phyloP scores from a whole-genome alignment of 2,113 vertebrate species.

The Pomatostomus ruficeps region DNA sequence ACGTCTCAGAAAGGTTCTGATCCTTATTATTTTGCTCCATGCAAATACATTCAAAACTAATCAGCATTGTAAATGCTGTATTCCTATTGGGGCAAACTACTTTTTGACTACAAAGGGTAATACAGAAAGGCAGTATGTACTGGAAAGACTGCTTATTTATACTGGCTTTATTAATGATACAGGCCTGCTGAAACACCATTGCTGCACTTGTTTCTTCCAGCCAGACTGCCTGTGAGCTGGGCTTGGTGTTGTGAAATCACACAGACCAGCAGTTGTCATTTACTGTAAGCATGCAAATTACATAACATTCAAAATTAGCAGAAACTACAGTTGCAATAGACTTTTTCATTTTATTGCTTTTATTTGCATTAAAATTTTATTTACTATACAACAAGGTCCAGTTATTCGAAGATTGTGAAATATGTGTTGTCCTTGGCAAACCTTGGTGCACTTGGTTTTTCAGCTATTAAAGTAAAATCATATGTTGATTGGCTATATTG shows the following conservation, averaged over 20 bases:
- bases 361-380: background rate
- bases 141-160: background rate
- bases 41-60: background rate
- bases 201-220: background rate
- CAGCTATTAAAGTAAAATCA: background rate
- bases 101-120: background rate
- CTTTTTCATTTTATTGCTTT: background rate
- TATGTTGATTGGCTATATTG: background rate
- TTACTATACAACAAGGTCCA: background rate
- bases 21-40: background rate
- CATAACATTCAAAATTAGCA: background rate
- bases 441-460: background rate
- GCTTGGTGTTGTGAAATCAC: background rate
- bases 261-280: background rate
- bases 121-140: background rate
- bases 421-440: background rate
- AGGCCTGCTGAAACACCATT: background rate
- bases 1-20: background rate
- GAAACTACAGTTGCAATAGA: background rate
- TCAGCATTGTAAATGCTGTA: background rate
- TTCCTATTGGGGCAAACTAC: background rate
- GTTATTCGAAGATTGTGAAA: background rate
- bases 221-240: background rate
- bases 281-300: background rate
- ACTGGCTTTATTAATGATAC: background rate